A percentile compares a stretch with the other conserved stretches of the same genome.
Evolutionary conservation across 2,888 invertebrate species (phyloP).

Genomic region (Lepidochrysops patricia): DNA sequence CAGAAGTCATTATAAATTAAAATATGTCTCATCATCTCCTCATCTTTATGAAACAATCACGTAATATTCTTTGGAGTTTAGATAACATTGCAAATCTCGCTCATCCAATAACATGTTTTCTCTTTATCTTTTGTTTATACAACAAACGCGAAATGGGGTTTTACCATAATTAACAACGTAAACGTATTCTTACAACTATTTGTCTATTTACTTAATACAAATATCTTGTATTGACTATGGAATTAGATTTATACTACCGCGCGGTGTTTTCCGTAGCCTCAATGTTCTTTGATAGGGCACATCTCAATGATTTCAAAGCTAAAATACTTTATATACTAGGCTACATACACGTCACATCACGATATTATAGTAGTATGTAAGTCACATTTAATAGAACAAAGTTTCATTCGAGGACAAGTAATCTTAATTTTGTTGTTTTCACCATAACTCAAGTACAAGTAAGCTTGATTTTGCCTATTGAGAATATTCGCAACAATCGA

Average conservation of each 20-base stretch:
- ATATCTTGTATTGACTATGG: not conserved
- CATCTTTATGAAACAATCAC: not conserved
- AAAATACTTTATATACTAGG: no score
- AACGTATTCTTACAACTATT: not conserved
- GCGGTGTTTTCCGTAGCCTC: not conserved
- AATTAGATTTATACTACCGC: slow-evolving; percentile 2
- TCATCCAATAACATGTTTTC: not conserved
- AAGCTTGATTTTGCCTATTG: no score
- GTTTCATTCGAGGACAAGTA: no score
- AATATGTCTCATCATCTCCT: no score
- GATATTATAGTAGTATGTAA: no score
- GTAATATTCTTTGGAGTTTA: not conserved
- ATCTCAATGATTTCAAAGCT: no score
- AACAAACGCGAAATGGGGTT: slow-evolving; percentile 3
- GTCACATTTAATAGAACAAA: no score
- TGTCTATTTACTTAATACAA: not conserved
- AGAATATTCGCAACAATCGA: no score
- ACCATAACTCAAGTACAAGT: no score
- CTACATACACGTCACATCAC: no score
- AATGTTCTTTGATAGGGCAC: not conserved
- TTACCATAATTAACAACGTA: slow-evolving; percentile 10
- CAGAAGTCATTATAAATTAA: no score
- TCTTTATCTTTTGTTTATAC: not conserved
- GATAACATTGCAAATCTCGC: not conserved
- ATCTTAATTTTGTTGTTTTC: no score